Evolutionary conservation across 2,888 invertebrate genomes (phyloP).

Genomic region (Capitulum mitella): DNA sequence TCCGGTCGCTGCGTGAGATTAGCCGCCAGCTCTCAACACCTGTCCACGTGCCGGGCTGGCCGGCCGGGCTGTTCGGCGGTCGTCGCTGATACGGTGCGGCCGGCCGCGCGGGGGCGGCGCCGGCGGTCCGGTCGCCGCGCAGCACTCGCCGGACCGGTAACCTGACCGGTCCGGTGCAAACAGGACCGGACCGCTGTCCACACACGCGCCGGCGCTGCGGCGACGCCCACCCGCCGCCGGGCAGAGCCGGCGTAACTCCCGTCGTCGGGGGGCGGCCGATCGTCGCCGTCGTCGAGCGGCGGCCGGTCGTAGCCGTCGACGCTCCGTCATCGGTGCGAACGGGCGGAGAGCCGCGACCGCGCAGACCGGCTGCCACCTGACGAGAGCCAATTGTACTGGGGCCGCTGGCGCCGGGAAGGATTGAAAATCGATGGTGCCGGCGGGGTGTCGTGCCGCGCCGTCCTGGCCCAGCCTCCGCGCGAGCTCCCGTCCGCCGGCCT

Average conservation of each 20-base stretch:
- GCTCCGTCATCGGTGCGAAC: neutral
- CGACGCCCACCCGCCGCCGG: neutral
- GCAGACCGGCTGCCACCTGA: neutral
- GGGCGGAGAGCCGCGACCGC: neutral
- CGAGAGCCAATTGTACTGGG: too few relatives aligned
- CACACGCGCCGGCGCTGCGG: neutral
- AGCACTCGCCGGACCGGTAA: neutral
- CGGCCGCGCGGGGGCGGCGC: neutral
- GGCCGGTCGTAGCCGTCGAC: neutral
- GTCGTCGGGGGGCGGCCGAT: too few relatives aligned
- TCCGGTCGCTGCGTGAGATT: neutral
- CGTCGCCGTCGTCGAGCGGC: neutral
- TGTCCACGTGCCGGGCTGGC: neutral
- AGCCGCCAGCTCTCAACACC: neutral
- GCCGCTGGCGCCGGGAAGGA: neutral
- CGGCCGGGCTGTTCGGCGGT: neutral
- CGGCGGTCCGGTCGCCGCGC: neutral
- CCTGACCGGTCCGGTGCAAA: neutral
- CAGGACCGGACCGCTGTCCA: neutral
- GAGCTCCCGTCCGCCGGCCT: neutral
- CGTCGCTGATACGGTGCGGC: neutral
- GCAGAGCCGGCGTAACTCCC: too few relatives aligned
- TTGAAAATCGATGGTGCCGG: conserved; percentile 7
- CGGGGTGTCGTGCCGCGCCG: neutral
- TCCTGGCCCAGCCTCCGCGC: neutral